Evolutionary conservation across 2,113 vertebrate genomes (phyloP).

Genomic region (Albula glossodonta): DNA sequence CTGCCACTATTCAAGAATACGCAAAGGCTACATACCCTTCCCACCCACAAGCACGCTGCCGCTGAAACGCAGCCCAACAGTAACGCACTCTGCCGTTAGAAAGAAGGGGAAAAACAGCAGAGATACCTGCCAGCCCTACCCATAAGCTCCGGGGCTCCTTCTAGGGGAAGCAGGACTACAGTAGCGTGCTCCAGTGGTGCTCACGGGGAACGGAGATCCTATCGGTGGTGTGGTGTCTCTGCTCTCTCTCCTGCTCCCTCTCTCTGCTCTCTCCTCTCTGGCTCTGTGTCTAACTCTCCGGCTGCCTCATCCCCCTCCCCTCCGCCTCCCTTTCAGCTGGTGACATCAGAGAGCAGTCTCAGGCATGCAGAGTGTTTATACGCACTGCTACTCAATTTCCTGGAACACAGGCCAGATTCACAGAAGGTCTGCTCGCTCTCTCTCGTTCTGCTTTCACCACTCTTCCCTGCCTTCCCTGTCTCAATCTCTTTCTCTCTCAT

Average conservation of each 20-base stretch:
- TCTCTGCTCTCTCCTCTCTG: constrained; percentile 25
- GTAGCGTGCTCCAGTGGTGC: not conserved
- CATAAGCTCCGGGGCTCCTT: not conserved
- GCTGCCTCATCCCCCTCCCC: constrained; percentile 31
- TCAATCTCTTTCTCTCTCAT: not conserved
- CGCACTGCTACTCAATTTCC: constrained; percentile 53
- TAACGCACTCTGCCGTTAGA: constrained; percentile 11
- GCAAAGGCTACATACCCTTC: not conserved
- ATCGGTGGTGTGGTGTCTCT: too few species aligned
- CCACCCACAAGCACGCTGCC: not conserved
- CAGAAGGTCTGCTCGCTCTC: constrained; percentile 44
- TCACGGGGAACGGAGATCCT: not conserved
- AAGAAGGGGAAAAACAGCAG: not conserved
- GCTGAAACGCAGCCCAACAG: not conserved
- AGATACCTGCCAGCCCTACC: not conserved
- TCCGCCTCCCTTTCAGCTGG: constrained; percentile 40
- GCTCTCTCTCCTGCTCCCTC: constrained; percentile 35
- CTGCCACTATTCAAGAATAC: not conserved
- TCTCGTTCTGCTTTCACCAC: constrained; percentile 18
- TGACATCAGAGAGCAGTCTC: constrained; percentile 75
- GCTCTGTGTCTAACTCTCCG: constrained; percentile 21
- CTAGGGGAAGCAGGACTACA: constrained; percentile 5
- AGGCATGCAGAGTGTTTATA: constrained; percentile 71
- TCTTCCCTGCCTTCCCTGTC: not conserved
- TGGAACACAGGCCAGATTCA: constrained; percentile 49